Percentiles rank a stretch among this genome's conserved stretches.
These are phyloP conservation scores for Rutilus rutilus DNA, from an alignment of 2,113 vertebrate species.

Conservation along the genomic window DNA sequence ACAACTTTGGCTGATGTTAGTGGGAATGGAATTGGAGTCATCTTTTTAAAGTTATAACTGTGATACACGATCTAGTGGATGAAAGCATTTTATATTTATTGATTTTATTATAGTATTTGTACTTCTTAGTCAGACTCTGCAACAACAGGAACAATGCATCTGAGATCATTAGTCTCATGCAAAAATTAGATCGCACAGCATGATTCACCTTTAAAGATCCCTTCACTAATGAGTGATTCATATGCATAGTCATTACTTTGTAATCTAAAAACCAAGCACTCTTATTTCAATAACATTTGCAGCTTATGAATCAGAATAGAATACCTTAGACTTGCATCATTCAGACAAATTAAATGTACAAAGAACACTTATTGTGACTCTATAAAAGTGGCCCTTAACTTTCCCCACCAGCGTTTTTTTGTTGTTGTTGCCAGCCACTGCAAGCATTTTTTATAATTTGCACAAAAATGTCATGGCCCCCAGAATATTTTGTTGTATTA, in stretches of 20 bases:
- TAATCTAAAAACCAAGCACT: slow-evolving; percentile 24
- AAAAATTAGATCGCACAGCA: slow-evolving; percentile 14
- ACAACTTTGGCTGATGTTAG: slow-evolving; percentile 32
- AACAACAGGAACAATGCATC: slow-evolving; percentile 33
- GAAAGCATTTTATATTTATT: neutral
- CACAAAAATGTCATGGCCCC: too few species aligned
- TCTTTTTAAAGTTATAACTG: slow-evolving; percentile 26
- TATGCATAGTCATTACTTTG: slow-evolving; percentile 31
- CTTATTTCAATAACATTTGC: slow-evolving; percentile 27
- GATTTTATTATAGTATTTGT: slow-evolving; percentile 10
- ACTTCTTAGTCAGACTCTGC: slow-evolving; percentile 22
- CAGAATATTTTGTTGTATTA: too few species aligned
- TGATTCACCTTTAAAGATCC: slow-evolving; percentile 29
- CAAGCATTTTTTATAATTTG: too few species aligned
- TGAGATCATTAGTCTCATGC: slow-evolving; percentile 29
- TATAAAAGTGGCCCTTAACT: neutral
- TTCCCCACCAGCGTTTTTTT: too few species aligned
- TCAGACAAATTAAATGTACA: neutral
- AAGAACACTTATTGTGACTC: neutral
- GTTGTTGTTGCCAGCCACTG: too few species aligned
- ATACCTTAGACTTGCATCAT: neutral
- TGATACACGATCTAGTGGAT: neutral
- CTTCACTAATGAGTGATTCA: slow-evolving; percentile 32
- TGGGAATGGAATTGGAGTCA: slow-evolving; percentile 40
- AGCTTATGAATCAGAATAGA: slow-evolving; percentile 21